A percentile compares a stretch with the other conserved stretches of the same genome.
These are phyloP conservation scores for Synanthedon formicaeformis DNA, from an alignment of 2,888 invertebrate species.

Conservation along the genomic window DNA sequence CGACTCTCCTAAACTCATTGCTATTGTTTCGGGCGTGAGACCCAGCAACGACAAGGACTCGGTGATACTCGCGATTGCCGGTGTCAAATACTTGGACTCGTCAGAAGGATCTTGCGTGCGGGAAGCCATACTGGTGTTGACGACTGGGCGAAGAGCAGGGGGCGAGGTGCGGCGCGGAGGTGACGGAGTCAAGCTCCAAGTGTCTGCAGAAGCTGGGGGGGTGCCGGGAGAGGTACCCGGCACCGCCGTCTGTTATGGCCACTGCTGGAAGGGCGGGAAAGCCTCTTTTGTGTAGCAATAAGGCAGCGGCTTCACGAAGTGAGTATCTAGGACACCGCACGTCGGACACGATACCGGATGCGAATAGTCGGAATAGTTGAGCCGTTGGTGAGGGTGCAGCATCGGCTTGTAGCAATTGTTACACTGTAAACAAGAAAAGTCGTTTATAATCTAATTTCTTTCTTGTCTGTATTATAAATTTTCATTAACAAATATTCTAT, in stretches of 20 bases:
- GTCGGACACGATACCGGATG: slow-evolving; percentile 91
- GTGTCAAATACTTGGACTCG: slow-evolving; percentile 33
- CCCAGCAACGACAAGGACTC: slow-evolving; percentile 58
- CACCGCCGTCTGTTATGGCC: slow-evolving; percentile 90
- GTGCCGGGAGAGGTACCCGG: slow-evolving; percentile 71
- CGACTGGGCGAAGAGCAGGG: slow-evolving; percentile 56
- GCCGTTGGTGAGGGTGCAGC: slow-evolving; percentile 85
- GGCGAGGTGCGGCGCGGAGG: slow-evolving; percentile 57
- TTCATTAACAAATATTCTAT: slow-evolving; percentile 6
- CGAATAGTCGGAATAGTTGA: slow-evolving; percentile 96
- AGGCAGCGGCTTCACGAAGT: slow-evolving; percentile 92
- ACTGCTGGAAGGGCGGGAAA: slow-evolving; percentile 77
- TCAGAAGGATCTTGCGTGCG: slow-evolving; percentile 28
- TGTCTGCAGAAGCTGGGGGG: slow-evolving; percentile 40
- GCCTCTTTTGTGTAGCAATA: slow-evolving; percentile 85
- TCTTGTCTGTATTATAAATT: neutral
- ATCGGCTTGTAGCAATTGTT: slow-evolving; percentile 92
- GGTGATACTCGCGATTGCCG: slow-evolving; percentile 49
- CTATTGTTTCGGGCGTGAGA: slow-evolving; percentile 51
- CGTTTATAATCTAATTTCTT: too few species aligned
- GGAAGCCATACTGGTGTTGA: slow-evolving; percentile 64
- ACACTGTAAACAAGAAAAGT: slow-evolving; percentile 73
- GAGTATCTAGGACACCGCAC: slow-evolving; percentile 90
- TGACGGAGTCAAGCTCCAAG: slow-evolving; percentile 49
- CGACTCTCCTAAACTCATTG: slow-evolving; percentile 59